Evolutionary conservation across 2,888 invertebrate genomes (phyloP), one percentile per base, ranked within the genome.

Genomic region (Anoncus sp.): DNA sequence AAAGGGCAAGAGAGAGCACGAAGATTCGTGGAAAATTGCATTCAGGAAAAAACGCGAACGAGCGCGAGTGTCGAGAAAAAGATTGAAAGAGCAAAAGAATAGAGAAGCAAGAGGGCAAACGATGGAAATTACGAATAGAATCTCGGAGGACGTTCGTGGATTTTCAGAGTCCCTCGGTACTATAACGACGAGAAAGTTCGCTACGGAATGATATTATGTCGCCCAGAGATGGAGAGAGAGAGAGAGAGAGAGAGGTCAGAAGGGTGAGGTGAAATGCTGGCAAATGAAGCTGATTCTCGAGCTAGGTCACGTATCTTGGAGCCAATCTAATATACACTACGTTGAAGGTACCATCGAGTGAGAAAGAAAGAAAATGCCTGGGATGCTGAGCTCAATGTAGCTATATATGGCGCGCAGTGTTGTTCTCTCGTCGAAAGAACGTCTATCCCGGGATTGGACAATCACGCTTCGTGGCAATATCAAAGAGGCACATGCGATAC

Each of bases 281-380:
- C 75, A 67, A 90, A 91, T 86, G 91, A 91, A 88, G 90, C 89
- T 91, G 90, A 91, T 90, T 90, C 85, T 86, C 84, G 80, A 86
- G 88, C 89, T 89, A 89, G 88, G 90, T 91, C 91, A 91, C 90
- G 90, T 90, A 90, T 89, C 87, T 83, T 84, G 84, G 84, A 88
- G 90, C 89, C 89, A 89, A 91, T 91, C 89, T 90, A 90, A 90
- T 90, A 90, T 84, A 86, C 82, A 83, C 80, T 84, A 86, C 82
- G 83, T 79, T 59, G 53, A 69, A 77, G 78, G 63, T 75, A 73
- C 69, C 71, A 55, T 49, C 70, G 49, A 51, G 47, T 53, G 65
- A 75, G 51, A 40, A 12, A 62, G 59, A 74, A 62, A 22, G 57
- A 71, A 67, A 55, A 60, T 65, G 59, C 38, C 55, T 35, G 69